phyloP scores from a whole-genome alignment of 2,113 vertebrate genomes.

The Ceyx melanurus region DNA sequence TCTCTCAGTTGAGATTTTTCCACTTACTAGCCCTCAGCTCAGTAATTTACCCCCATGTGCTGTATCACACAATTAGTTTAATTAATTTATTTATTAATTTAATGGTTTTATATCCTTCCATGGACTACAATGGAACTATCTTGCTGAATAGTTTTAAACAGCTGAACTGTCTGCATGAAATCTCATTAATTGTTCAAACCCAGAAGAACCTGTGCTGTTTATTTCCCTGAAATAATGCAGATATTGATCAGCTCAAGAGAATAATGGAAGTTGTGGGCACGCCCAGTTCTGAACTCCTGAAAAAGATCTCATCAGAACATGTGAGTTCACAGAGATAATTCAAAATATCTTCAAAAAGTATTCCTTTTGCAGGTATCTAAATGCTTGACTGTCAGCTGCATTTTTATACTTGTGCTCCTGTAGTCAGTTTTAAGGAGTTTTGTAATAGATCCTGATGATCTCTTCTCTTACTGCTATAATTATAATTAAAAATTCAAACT shows the following conservation, averaged over 20 bases:
- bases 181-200: not conserved
- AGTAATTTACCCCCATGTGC: not conserved
- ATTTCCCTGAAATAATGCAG: conserved; percentile 80
- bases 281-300: conserved; percentile 90
- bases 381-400: not conserved
- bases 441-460: not conserved
- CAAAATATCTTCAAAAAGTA: not conserved
- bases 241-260: conserved; percentile 96
- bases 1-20: not conserved
- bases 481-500: not conserved
- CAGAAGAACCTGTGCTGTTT: not conserved
- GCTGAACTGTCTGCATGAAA: not conserved
- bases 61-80: not conserved
- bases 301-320: conserved; percentile 97
- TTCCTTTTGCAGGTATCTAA: not conserved
- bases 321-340: conserved; percentile 71
- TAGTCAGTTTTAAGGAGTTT: not conserved
- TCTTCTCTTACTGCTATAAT: not conserved
- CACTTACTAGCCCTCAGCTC: not conserved
- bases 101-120: not conserved
- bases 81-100: no score
- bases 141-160: not conserved
- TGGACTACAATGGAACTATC: not conserved
- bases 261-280: conserved; percentile 99
- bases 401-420: not conserved